phyloP scores from a whole-genome alignment of 1,140 invertebrate genomes.

The Arctopsyche grandis region DNA sequence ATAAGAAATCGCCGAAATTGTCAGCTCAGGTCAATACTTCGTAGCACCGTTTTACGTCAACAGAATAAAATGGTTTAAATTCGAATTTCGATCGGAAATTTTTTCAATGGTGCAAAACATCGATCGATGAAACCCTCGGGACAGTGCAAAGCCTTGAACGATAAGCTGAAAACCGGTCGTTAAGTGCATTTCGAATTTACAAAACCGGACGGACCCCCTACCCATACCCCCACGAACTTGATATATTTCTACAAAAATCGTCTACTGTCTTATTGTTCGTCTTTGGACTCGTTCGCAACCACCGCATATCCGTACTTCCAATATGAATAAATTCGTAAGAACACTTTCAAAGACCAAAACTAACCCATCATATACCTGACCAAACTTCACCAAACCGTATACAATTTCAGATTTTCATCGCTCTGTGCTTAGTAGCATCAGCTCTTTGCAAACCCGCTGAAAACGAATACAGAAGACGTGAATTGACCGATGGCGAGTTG shows the following conservation, averaged over 20 bases:
- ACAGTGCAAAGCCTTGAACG: neutral
- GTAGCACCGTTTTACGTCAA: too few relatives aligned
- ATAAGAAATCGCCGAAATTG: too few relatives aligned
- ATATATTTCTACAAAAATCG: neutral
- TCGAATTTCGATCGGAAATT: too few relatives aligned
- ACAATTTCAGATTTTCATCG: slow-evolving; percentile 21
- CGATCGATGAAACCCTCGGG: neutral
- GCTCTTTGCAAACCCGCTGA: slow-evolving; percentile 23
- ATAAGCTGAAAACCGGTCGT: slow-evolving; percentile 4
- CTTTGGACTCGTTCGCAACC: neutral
- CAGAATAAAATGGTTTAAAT: too few relatives aligned
- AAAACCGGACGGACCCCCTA: neutral
- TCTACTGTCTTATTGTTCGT: neutral
- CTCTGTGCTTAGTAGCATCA: neutral
- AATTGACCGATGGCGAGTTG: slow-evolving; percentile 19
- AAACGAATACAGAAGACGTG: neutral
- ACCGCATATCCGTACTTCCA: neutral
- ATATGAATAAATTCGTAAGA: neutral
- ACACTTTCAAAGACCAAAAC: neutral
- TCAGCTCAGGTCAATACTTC: too few relatives aligned
- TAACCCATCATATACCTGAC: neutral
- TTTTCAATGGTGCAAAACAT: too few relatives aligned
- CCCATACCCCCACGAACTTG: neutral
- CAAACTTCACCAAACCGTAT: too few relatives aligned
- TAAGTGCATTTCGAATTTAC: neutral